Percentiles rank a stretch among this genome's conserved stretches.
Evolutionary conservation across 2,888 invertebrate species (phyloP).

Genomic region (Pteria penguin): DNA sequence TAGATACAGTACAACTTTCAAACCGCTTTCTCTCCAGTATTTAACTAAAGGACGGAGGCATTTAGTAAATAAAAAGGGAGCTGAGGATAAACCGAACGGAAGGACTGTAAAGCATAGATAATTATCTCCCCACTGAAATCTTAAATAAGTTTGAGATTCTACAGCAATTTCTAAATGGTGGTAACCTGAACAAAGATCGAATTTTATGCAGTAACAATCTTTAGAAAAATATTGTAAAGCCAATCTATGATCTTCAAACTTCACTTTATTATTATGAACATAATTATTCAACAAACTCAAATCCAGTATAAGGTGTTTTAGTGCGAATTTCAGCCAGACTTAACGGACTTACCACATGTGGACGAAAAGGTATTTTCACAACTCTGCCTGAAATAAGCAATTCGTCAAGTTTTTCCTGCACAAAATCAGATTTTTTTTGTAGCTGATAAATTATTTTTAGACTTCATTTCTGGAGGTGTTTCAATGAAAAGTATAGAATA

Average conservation of each 20-base stretch:
- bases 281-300: constrained; percentile 34
- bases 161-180: constrained; percentile 30
- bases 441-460: constrained; percentile 8
- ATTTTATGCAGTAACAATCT: constrained; percentile 40
- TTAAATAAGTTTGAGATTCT: constrained; percentile 27
- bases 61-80: constrained; percentile 40
- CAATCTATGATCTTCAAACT: constrained; percentile 46
- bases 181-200: constrained; percentile 39
- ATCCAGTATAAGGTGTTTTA: constrained; percentile 37
- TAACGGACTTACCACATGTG: constrained; percentile 24
- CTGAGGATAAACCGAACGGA: constrained; percentile 36
- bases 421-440: constrained; percentile 12
- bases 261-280: constrained; percentile 32
- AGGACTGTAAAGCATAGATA: constrained; percentile 36
- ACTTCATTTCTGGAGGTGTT: constrained; percentile 7
- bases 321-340: constrained; percentile 13
- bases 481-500: constrained; percentile 13
- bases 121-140: constrained; percentile 35
- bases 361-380: constrained; percentile 16
- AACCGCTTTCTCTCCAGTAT: constrained; percentile 32
- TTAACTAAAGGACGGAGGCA: constrained; percentile 33
- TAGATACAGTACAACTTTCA: constrained; percentile 29
- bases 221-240: constrained; percentile 39
- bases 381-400: constrained; percentile 5
- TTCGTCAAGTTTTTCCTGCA: neutral